Evolutionary conservation across 2,113 vertebrate species (phyloP).

Genomic region (Tinamus guttatus): DNA sequence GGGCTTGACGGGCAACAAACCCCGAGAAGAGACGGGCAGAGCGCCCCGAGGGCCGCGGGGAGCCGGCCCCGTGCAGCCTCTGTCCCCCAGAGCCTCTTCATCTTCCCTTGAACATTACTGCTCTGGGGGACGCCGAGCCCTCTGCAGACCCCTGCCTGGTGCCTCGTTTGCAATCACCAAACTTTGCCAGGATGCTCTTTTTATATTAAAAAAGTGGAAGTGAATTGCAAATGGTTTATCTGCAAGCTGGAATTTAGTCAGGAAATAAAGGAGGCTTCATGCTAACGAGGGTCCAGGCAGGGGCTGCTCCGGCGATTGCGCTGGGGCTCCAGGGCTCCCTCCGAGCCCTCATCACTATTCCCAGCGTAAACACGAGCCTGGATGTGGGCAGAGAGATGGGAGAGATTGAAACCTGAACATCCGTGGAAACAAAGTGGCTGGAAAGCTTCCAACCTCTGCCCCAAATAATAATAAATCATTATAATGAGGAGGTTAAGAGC

Average conservation of each 20-base stretch:
- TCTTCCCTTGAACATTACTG: not conserved
- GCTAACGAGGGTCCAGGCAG: not conserved
- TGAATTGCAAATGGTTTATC: conserved; percentile 16
- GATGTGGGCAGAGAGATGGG: not conserved
- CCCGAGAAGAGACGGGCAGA: accelerated
- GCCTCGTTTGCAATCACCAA: not conserved
- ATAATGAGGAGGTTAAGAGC: not conserved
- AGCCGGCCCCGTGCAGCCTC: no score
- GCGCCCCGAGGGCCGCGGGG: not conserved
- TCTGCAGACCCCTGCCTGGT: not conserved
- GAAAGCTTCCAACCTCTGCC: not conserved
- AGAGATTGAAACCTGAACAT: not conserved
- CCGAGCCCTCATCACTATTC: conserved; percentile 31
- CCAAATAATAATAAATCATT: not conserved
- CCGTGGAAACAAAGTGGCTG: conserved; percentile 5
- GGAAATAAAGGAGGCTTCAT: conserved; percentile 1
- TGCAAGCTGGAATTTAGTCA: conserved; percentile 19
- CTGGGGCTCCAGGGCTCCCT: not conserved
- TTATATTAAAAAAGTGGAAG: not conserved
- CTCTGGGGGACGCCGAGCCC: not conserved
- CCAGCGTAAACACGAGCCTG: not conserved
- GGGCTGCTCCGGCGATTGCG: not conserved
- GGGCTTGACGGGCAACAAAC: not conserved
- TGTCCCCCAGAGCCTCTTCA: not conserved
- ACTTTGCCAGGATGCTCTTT: not conserved